Evolutionary conservation across 2,888 invertebrate species (phyloP).

Genomic region (Eristalis arbustorum): DNA sequence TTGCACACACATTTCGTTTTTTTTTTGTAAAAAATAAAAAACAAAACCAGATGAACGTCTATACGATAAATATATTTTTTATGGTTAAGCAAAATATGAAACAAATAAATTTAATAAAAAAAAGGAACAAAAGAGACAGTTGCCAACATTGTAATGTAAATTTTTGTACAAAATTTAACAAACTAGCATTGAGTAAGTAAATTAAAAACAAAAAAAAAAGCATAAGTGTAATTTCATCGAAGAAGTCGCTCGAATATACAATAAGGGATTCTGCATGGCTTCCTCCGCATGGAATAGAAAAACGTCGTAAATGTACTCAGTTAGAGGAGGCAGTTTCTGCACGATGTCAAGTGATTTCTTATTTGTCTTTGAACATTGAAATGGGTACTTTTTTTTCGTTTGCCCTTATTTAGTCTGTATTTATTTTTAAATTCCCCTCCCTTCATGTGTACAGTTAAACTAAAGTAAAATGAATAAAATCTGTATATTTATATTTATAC

Average conservation of each 20-base stretch:
- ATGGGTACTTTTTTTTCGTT: background rate
- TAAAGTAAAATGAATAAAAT: background rate
- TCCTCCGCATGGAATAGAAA: background rate
- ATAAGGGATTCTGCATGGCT: background rate
- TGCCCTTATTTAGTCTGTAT: conserved; percentile 36
- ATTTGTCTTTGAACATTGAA: conserved; percentile 2
- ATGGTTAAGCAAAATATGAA: conserved; percentile 30
- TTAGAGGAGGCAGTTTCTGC: conserved; percentile 49
- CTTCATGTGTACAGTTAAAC: conserved; percentile 52
- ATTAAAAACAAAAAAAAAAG: conserved; percentile 7
- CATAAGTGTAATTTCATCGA: conserved; percentile 54
- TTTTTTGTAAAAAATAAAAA: conserved; percentile 29
- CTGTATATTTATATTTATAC: conserved; percentile 45
- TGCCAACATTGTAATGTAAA: conserved; percentile 69
- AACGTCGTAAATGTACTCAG: conserved; percentile 46
- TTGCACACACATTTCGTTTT: conserved; percentile 52
- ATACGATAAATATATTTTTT: conserved; percentile 35
- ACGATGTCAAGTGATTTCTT: conserved; percentile 59
- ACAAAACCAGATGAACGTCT: background rate
- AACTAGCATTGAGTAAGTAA: conserved; percentile 55
- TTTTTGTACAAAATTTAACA: conserved; percentile 70
- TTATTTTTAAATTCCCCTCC: conserved; percentile 19
- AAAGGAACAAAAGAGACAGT: conserved; percentile 46
- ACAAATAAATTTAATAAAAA: background rate
- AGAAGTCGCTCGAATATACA: background rate